Evolutionary conservation across 2,888 invertebrate species (phyloP), one percentile per base, ranked within the genome.

Genomic region (Dryadula phaetusa): DNA sequence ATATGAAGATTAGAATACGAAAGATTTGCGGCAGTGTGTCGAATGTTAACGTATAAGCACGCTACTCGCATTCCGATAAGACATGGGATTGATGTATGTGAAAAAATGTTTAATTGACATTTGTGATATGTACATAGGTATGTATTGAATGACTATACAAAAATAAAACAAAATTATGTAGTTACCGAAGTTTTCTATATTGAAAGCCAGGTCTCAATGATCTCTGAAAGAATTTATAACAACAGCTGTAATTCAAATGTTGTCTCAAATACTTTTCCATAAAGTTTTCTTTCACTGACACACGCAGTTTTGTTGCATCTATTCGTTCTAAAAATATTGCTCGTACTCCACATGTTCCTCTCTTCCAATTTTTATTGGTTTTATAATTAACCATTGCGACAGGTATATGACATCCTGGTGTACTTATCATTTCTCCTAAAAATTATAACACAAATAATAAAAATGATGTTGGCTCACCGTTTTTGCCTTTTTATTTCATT

Each of bases 341-440:
- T 66, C 91, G 78, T 73, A 77, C 79, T 7, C 86, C 88, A 73
- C 91, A 91, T 0, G 72, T 75, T 5, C 69, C 58, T 2, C 58
- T 54, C 18, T 75, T 78, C 67, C 73, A 77, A 25, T 46, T 61
- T 40, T 72, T 74, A 64, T 66, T 72, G 47, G 75, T 53, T 64
- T 78, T 70, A 64, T 85, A 90, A 32, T 81, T 65, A 7, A 87
- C 71, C 70, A 81, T 72, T 16, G 74, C 66, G 47, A 83, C 34
- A 1, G 90, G 91, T 67, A 91, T 90, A 78, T 83, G 79, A 71
- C 91, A 90, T 2, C 90, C 90, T 1, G 78, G 76, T 8, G 87
- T 89, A 49, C 84, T 70, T 53, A 91, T 71, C 77, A 85, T 74
- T 78, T 70, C 81, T 84, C 67, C 28, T 40, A 60, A 67, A 73